Conservation (phyloP, 2,797 vertebrate species). For the Octomys mimax region DNA sequence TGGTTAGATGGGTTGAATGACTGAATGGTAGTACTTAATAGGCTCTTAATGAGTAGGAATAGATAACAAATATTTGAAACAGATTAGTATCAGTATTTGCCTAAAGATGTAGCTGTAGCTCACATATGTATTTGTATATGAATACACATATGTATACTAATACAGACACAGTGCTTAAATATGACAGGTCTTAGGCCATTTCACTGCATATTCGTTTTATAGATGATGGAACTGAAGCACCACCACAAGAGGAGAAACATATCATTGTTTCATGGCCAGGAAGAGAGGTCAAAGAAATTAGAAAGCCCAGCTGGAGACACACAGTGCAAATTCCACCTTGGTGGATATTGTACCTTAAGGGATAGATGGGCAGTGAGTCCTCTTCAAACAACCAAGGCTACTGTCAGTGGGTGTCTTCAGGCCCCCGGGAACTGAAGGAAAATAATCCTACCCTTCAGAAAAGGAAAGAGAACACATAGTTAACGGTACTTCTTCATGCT, state of each 20-base stretch:
- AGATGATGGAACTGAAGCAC: conserved; percentile 19
- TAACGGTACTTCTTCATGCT: conserved; percentile 72
- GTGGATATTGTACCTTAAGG: background rate
- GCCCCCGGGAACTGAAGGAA: background rate
- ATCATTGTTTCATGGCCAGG: background rate
- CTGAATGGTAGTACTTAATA: conserved; percentile 3
- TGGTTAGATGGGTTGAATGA: conserved; percentile 4
- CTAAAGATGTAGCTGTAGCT: background rate
- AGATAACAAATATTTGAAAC: conserved; percentile 53
- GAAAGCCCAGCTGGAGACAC: background rate
- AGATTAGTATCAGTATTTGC: conserved; percentile 39
- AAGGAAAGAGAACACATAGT: background rate
- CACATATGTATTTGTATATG: background rate
- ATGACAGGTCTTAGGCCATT: background rate
- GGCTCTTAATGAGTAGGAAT: conserved; percentile 40
- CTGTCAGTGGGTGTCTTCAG: background rate
- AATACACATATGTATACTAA: background rate
- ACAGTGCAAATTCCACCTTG: background rate
- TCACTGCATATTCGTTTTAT: conserved; percentile 7
- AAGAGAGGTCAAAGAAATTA: background rate
- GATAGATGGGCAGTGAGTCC: background rate
- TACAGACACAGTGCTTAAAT: background rate
- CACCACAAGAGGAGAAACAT: background rate
- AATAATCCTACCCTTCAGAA: conserved; percentile 37
- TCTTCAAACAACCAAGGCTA: background rate